Evolutionary conservation across 1,140 invertebrate species (phyloP), one percentile per base, ranked within the genome.

Genomic region (Plectrocnemia conspersa): DNA sequence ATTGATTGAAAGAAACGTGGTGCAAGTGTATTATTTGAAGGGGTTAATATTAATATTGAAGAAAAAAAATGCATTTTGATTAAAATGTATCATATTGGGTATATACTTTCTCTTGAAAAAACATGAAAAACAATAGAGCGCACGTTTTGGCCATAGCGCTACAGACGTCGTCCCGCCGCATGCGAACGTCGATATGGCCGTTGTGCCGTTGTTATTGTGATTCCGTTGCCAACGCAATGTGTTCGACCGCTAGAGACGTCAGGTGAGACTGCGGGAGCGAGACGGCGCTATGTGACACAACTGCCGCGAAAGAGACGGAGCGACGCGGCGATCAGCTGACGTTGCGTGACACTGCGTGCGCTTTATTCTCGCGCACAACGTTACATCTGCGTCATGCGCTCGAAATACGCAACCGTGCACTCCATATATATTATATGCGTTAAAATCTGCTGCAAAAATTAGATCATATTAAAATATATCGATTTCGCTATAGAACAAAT

Each of bases 281-380:
- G 36, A 21, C 13, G 18, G 22, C 11, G 52, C 16, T 6, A 44
- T 44, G 41, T 18, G 13, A 22, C 41, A 15, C 5, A 44, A 3
- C 22, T 23, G 16, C 10, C 11, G 18, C 29, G 48, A 19, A 7
- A 13, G 49, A 19, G 35, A 9, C 19, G 32, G 11, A 38, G 36
- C 40, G 24, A 18, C 29, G 38, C 11, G 24, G 10, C 57, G 52
- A 59, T 55, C 57, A 59, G 57, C 57, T 59, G 57, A 59, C 44
- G 45, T 59, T 16, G 53, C 57, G 46, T 55, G 57, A 50, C 53
- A 22, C 25, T 57, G 32, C 38, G 19, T 36, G 50, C 24, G 35
- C 50, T 55, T 27, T 47, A 15, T 18, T 41, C 5, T 18, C 24
- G 19, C 27, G 22, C 23, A 27, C 46, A 52, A 52, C 41, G 25